Percentiles rank a stretch among this genome's conserved stretches.
Conservation (phyloP, 2,888 invertebrate genomes). For the Calliphora vomitoria region DNA sequence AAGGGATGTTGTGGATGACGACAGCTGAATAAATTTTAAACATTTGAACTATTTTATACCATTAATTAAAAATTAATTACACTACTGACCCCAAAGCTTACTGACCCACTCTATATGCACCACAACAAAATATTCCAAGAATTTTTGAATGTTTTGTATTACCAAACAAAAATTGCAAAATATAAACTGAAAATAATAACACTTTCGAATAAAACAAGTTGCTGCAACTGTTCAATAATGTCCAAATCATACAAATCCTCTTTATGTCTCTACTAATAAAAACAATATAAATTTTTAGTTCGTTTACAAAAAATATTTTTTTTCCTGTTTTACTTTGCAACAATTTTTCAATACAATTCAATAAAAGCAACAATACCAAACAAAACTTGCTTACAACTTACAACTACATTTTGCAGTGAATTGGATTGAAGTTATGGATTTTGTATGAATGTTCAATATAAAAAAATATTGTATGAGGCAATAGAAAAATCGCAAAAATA, state of each 20-base stretch:
- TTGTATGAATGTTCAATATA: constrained; percentile 33
- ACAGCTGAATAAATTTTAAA: too few relatives aligned
- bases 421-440: constrained; percentile 19
- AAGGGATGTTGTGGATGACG: too few relatives aligned
- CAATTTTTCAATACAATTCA: constrained; percentile 5
- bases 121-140: background rate
- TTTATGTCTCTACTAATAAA: background rate
- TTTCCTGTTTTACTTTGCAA: constrained; percentile 35
- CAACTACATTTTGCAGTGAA: background rate
- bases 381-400: background rate
- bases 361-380: constrained; percentile 5
- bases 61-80: background rate
- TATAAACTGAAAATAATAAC: background rate
- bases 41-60: too few relatives aligned
- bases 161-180: too few relatives aligned
- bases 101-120: constrained; percentile 11
- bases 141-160: background rate
- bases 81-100: background rate
- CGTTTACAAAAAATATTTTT: background rate
- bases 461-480: constrained; percentile 50
- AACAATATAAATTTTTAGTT: constrained; percentile 7
- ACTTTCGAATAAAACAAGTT: constrained; percentile 2
- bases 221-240: background rate
- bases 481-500: constrained; percentile 29
- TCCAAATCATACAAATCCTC: background rate